Base-by-base conservation (phyloP, 1,140 invertebrate genomes). In the Temnothorax curvispinosus region DNA sequence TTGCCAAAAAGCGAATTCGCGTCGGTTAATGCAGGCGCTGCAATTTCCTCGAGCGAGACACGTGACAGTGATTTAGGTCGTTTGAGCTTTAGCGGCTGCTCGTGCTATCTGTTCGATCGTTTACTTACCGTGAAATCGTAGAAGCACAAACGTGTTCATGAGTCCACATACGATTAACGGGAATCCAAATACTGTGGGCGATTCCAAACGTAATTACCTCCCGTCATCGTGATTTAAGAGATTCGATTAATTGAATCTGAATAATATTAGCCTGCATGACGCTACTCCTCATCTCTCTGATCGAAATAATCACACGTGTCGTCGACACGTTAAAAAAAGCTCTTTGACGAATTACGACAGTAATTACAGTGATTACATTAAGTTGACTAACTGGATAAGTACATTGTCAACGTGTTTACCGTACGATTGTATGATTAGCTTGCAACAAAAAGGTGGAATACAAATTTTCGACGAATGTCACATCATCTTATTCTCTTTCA, bases 1-100 rank as follows among this genome's bases (percentile, higher is more conserved):
- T 56, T 58, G 84, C 75, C 84, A 86, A 86, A 78, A 77, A 78
- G 15, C 35, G 44, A 81, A 81, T 69, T 81, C n/a, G 41, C 50
- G 18, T 64, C 69, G 41, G 54, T 84, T 41, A 74, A 47, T 75
- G 67, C 27, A 72, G 80, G 21, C 9, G 38, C 15, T 58, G 27
- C 15, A 69, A 11, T 69, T 82, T 82, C 41, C 27, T 50, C 11
- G 35, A 69, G 18, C 13, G 41, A 21, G 1, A 84, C 54, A 47
- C 64, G 38, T 82, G 80, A 38, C 27, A 47, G 65, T 35, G 27
- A 60, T 13, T 82, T 58, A n/a, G 54, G 4, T 60, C 44, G 41
- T 60, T 0, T 3, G 41, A 82, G 38, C 6, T 81, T 9, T 27
- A 32, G 8, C 38, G 21, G 11, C 8, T 47, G 71, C 21, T 50